phyloP scores from a whole-genome alignment of 2,113 vertebrate genomes.

The Gymnogyps californianus region DNA sequence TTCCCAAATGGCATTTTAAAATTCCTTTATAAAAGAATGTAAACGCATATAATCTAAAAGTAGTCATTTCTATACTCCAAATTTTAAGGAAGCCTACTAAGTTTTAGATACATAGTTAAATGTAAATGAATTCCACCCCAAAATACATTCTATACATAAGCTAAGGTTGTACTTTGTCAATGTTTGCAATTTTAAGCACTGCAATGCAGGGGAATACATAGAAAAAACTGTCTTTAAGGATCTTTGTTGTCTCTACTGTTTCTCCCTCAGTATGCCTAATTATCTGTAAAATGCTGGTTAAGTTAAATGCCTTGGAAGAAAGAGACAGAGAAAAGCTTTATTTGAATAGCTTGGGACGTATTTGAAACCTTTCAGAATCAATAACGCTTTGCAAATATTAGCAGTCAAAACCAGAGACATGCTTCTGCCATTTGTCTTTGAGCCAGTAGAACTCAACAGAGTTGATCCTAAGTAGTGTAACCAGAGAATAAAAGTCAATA shows the following conservation, averaged over 20 bases:
- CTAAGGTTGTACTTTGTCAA: neutral
- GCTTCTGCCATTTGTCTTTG: neutral
- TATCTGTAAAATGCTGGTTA: neutral
- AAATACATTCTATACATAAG: neutral
- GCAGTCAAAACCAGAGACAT: neutral
- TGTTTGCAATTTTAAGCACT: neutral
- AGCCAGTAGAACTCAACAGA: neutral
- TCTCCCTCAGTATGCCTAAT: neutral
- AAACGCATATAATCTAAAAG: neutral
- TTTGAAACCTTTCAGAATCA: neutral
- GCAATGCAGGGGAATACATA: neutral
- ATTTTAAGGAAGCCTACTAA: neutral
- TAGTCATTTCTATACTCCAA: neutral
- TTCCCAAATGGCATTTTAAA: neutral
- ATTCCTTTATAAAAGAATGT: neutral
- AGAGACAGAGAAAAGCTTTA: neutral
- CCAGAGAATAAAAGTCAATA: neutral
- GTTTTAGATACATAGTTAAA: neutral
- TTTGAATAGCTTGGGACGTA: neutral
- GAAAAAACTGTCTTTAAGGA: neutral
- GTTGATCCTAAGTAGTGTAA: neutral
- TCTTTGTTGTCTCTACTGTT: neutral
- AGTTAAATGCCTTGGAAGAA: neutral
- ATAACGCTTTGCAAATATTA: neutral
- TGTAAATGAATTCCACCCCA: neutral